phyloP scores from a whole-genome alignment of 2,797 vertebrate genomes.

The Chelidonichthys spinosus region DNA sequence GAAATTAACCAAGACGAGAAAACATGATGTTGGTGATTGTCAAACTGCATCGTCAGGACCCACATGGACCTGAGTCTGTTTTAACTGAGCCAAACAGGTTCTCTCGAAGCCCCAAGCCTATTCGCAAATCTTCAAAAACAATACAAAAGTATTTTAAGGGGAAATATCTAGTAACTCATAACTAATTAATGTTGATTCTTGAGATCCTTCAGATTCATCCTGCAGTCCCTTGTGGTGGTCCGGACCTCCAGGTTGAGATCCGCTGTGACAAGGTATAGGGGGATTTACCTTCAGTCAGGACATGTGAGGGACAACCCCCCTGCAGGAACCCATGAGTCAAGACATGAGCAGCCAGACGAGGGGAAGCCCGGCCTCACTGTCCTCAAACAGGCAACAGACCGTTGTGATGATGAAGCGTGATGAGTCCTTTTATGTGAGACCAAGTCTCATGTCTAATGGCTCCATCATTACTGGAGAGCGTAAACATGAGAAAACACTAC shows the following conservation, averaged over 20 bases:
- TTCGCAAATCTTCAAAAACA: not conserved
- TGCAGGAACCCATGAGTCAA: conserved; percentile 52
- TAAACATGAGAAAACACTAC: conserved; percentile 74
- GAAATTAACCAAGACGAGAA: not conserved
- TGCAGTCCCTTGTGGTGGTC: not conserved
- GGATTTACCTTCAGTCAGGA: conserved; percentile 42
- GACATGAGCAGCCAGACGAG: conserved; percentile 42
- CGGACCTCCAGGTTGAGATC: not conserved
- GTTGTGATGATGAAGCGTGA: conserved; percentile 58
- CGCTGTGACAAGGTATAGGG: not conserved
- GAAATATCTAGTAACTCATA: not conserved
- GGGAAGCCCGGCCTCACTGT: conserved; percentile 63
- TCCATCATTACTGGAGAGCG: conserved; percentile 66
- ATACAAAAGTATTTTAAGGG: not conserved
- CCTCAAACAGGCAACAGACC: conserved; percentile 63
- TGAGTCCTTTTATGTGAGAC: conserved; percentile 74
- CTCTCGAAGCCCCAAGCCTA: not conserved
- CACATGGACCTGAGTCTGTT: no score
- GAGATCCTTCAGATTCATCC: not conserved
- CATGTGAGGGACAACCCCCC: conserved; percentile 25
- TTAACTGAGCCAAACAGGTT: no score
- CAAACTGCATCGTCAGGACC: no score
- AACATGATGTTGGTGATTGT: not conserved
- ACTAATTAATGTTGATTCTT: not conserved
- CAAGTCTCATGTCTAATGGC: conserved; percentile 67